Percentiles rank a stretch among this genome's conserved stretches.
phyloP scores from a whole-genome alignment of 1,140 invertebrate species.

The Habropoda laboriosa region DNA sequence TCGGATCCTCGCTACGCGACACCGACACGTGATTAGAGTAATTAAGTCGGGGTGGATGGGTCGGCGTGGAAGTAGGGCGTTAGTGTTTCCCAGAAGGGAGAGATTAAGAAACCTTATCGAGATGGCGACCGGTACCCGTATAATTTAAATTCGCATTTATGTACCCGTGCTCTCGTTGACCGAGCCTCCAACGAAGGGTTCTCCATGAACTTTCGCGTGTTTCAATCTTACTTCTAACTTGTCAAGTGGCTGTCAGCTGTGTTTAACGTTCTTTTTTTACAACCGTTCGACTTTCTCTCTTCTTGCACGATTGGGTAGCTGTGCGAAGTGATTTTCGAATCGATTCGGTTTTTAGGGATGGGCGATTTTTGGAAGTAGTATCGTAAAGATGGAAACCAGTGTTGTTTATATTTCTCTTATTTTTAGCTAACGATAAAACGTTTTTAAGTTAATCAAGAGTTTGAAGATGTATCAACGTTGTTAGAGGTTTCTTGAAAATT shows the following conservation, averaged over 20 bases:
- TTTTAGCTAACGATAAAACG: too few relatives aligned
- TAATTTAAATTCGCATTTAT: conserved; percentile 74
- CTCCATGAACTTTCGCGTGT: background rate
- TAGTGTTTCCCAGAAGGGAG: conserved; percentile 70
- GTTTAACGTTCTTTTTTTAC: background rate
- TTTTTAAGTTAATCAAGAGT: too few relatives aligned
- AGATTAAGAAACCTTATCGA: conserved; percentile 78
- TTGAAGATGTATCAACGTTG: too few relatives aligned
- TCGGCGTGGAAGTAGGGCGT: conserved; percentile 74
- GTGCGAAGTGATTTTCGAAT: background rate
- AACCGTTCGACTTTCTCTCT: background rate
- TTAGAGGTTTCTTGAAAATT: too few relatives aligned
- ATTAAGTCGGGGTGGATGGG: conserved; percentile 66
- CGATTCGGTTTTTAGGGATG: too few relatives aligned
- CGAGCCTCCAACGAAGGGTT: conserved; percentile 9
- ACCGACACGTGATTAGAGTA: conserved; percentile 73
- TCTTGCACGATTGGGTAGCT: background rate
- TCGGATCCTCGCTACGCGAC: conserved; percentile 50
- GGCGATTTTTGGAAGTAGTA: too few relatives aligned
- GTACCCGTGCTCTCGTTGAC: conserved; percentile 23
- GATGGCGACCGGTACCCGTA: conserved; percentile 68
- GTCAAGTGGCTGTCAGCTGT: background rate
- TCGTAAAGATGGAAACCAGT: too few relatives aligned
- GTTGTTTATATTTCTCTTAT: too few relatives aligned
- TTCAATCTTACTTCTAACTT: background rate